These are phyloP conservation scores for Limosa lapponica DNA, from an alignment of 2,797 vertebrate genomes.

Conservation along the genomic window DNA sequence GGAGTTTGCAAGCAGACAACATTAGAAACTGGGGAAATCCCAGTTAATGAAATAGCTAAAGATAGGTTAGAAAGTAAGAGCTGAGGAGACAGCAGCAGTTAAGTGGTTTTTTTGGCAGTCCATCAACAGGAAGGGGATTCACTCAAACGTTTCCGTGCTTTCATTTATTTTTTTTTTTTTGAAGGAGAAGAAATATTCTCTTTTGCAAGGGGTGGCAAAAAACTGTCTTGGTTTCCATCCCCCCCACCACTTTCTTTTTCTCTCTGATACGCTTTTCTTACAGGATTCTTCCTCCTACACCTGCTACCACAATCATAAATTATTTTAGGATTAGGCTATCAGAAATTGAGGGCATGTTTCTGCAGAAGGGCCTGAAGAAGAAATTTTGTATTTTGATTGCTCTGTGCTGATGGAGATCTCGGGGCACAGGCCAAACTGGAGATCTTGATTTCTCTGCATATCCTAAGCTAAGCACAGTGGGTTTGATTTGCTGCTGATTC, in stretches of 20 bases:
- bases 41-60: background rate
- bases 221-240: background rate
- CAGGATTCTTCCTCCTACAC: background rate
- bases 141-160: background rate
- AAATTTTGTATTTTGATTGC: constrained; percentile 4
- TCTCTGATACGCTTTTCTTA: background rate
- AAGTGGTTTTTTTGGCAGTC: background rate
- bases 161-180: background rate
- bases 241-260: background rate
- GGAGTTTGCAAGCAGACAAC: background rate
- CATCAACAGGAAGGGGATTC: background rate
- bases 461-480: background rate
- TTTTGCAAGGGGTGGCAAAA: background rate
- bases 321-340: background rate
- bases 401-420: background rate
- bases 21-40: background rate
- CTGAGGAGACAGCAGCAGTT: background rate
- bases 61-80: constrained; percentile 7
- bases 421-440: background rate
- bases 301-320: background rate
- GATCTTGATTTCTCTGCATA: background rate
- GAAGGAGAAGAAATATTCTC: background rate
- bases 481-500: constrained; percentile 14
- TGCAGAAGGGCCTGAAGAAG: background rate
- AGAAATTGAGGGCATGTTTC: constrained; percentile 7